Percentiles rank a stretch among this genome's conserved stretches.
Evolutionary conservation across 2,888 invertebrate genomes (phyloP).

Genomic region (Harpagoxenus sublaevis): DNA sequence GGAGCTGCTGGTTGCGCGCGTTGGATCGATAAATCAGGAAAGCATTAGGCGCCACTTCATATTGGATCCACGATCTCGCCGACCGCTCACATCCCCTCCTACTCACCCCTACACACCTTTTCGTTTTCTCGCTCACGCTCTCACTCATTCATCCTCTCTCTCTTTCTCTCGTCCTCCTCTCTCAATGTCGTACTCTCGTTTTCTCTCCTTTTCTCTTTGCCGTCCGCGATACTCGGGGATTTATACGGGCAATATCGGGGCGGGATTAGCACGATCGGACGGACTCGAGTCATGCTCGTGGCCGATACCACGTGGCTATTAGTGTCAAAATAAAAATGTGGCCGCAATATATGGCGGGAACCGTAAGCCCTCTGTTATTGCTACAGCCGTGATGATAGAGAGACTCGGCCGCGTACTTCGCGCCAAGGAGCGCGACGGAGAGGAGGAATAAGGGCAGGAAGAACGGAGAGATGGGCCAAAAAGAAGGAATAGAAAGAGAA

Average conservation of each 20-base stretch:
- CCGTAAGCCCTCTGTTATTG: constrained; percentile 84
- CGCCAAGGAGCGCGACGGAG: constrained; percentile 45
- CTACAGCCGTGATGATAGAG: constrained; percentile 77
- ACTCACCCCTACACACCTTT: constrained; percentile 8
- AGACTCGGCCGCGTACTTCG: constrained; percentile 67
- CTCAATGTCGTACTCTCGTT: not conserved
- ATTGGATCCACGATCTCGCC: constrained; percentile 70
- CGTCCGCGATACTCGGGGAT: constrained; percentile 71
- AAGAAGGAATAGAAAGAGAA: constrained; percentile 27
- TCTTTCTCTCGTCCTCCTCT: not conserved
- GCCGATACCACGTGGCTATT: constrained; percentile 85
- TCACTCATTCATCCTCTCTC: constrained; percentile 3
- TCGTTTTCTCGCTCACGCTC: constrained; percentile 28
- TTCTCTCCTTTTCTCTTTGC: constrained; percentile 24
- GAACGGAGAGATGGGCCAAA: constrained; percentile 13
- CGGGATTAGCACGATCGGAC: constrained; percentile 85
- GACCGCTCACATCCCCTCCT: constrained; percentile 17
- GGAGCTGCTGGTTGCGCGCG: constrained; percentile 54
- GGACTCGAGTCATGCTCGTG: constrained; percentile 83
- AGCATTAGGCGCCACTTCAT: constrained; percentile 80
- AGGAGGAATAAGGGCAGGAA: constrained; percentile 27
- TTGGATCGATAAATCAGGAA: constrained; percentile 81
- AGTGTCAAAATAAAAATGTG: constrained; percentile 86
- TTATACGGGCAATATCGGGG: constrained; percentile 84
- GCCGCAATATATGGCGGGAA: constrained; percentile 84